Conservation (phyloP, 2,888 invertebrate species). For the Phragmatobia fuliginosa region DNA sequence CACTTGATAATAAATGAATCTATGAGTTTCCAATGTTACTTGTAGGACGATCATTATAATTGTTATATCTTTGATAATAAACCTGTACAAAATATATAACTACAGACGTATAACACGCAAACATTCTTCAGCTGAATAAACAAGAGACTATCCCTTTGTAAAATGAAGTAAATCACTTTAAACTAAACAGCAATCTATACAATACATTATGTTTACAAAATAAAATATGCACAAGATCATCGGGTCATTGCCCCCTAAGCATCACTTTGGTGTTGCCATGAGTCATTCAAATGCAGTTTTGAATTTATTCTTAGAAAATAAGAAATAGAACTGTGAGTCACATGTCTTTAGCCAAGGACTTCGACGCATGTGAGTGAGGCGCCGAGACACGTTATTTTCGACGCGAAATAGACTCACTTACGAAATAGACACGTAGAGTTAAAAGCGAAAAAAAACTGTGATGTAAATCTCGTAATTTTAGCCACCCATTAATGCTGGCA, state of each 20-base stretch:
- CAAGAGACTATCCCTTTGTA: conserved; percentile 8
- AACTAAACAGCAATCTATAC: conserved; percentile 27
- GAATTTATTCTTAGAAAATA: conserved; percentile 83
- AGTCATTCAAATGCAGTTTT: conserved; percentile 82
- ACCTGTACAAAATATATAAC: neutral
- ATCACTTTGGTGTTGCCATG: conserved; percentile 68
- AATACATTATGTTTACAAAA: conserved; percentile 41
- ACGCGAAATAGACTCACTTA: conserved; percentile 46
- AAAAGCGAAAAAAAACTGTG: conserved; percentile 31
- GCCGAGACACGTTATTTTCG: conserved; percentile 60
- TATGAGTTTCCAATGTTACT: conserved; percentile 7
- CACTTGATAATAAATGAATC: neutral
- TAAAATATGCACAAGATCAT: conserved; percentile 66
- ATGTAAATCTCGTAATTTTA: conserved; percentile 24
- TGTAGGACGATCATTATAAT: conserved; percentile 6
- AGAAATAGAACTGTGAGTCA: conserved; percentile 82
- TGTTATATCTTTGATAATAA: conserved; percentile 9
- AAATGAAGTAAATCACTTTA: conserved; percentile 11
- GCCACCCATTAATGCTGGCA: conserved; percentile 3
- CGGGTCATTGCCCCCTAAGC: conserved; percentile 72
- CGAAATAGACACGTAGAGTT: conserved; percentile 45
- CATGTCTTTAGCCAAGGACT: conserved; percentile 76
- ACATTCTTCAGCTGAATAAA: conserved; percentile 12
- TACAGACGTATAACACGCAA: neutral
- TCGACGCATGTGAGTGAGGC: conserved; percentile 50